Conservation (phyloP, 1,140 invertebrate species). For the Samia ricini region DNA sequence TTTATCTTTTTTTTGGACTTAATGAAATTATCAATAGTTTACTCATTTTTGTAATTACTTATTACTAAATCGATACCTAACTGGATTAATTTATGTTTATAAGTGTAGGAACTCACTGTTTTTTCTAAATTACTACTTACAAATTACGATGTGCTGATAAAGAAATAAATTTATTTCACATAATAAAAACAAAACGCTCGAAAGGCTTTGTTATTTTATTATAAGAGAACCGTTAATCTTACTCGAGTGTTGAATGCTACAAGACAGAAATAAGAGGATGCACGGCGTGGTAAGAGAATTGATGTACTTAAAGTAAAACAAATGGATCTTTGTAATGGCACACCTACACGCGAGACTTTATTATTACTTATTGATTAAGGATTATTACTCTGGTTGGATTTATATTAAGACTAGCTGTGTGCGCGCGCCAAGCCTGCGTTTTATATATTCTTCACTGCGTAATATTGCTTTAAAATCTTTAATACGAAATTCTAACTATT, state of each 20-base stretch:
- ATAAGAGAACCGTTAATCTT: neutral
- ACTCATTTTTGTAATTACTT: too few species aligned
- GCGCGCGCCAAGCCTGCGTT: too few species aligned
- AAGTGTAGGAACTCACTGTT: neutral
- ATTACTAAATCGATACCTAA: too few species aligned
- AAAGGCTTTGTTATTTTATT: neutral
- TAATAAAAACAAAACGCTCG: neutral
- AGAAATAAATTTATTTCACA: neutral
- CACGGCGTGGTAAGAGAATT: slow-evolving; percentile 34
- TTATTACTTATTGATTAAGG: slow-evolving; percentile 48
- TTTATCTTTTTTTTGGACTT: too few species aligned
- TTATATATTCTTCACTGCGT: too few species aligned
- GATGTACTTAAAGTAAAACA: slow-evolving; percentile 47
- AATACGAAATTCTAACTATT: too few species aligned
- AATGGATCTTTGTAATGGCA: slow-evolving; percentile 38
- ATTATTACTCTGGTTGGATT: slow-evolving; percentile 22
- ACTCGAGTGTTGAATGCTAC: slow-evolving; percentile 5
- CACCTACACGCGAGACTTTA: slow-evolving; percentile 36
- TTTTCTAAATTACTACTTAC: slow-evolving; percentile 7
- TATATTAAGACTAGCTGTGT: too few species aligned
- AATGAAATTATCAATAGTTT: too few species aligned
- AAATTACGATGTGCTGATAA: neutral
- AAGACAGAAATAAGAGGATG: slow-evolving; percentile 18
- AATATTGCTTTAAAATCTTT: too few species aligned
- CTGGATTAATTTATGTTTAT: neutral